Conservation (phyloP, 2,888 invertebrate species). For the Pocota personata region DNA sequence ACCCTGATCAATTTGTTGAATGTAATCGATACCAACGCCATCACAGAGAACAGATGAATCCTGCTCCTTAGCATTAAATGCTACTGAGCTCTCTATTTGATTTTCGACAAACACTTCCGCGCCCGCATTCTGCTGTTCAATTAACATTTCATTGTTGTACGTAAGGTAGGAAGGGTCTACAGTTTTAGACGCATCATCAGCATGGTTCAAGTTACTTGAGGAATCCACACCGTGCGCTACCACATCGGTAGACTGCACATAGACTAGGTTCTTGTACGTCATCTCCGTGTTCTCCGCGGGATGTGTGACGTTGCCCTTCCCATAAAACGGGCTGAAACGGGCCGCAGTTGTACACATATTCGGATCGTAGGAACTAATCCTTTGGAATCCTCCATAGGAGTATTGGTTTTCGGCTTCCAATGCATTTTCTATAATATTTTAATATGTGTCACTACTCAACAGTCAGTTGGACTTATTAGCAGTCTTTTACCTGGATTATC, state of each 20-base stretch:
- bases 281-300: not conserved
- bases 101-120: conserved; percentile 16
- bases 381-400: conserved; percentile 45
- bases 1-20: conserved; percentile 26
- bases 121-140: not conserved
- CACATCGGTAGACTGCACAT: not conserved
- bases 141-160: conserved; percentile 32
- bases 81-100: conserved; percentile 2
- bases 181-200: not conserved
- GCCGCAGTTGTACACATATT: conserved; percentile 75
- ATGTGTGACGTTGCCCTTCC: not conserved
- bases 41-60: not conserved
- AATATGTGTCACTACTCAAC: not conserved
- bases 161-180: conserved; percentile 19
- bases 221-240: not conserved
- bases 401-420: conserved; percentile 31
- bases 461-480: not conserved
- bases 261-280: not conserved
- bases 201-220: not conserved
- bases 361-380: conserved; percentile 71
- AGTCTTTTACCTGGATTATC: conserved; percentile 34
- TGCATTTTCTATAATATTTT: not conserved
- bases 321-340: conserved; percentile 64
- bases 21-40: conserved; percentile 25
- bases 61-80: conserved; percentile 18